Base-by-base conservation (phyloP, 1,140 invertebrate species). In the Drosophila bipectinata region DNA sequence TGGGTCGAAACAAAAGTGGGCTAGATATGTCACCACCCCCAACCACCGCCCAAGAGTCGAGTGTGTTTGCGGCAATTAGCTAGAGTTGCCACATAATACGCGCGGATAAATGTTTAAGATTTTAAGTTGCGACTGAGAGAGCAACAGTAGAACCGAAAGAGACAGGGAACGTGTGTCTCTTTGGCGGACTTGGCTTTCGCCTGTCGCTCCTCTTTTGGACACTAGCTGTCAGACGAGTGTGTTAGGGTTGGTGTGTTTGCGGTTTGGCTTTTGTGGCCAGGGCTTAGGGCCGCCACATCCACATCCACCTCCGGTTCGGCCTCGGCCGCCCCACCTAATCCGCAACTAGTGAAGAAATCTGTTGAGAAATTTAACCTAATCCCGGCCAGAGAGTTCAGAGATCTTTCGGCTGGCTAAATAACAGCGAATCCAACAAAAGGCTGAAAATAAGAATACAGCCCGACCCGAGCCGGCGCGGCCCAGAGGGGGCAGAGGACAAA, bases 71-170 rank as follows among this genome's bases (percentile, higher is more conserved):
- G 74, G 88, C 88, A 90, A 90, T 90, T 90, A 90, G 88, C 88
- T 80, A 71, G 80, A 82, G 88, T 90, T 90, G 88, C 83, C 87
- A 90, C 88, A 84, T 89, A 90, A 90, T 90, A 89, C 88, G 79
- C 83, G 82, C 79, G 79, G 88, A 88, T 90, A 90, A 90, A 90
- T 90, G 88, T 87, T 87, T 83, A 80, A 90, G 87, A 90, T 90
- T 87, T 90, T 85, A 87, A 90, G 87, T 90, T 89, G 77, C 53
- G 32, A 6, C 56, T 44, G 10, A 7, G 7, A n/a, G 15, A 54
- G 1, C 51, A 21, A 32, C 14, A 30, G 28, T 10, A 21, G 9
- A n/a, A 55, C n/a, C 30, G 30, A 41, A 15, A 21, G 26, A 21
- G 12, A 10, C 56, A 6, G 44, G 30, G n/a, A 14, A 41, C 39